Percentiles rank a stretch among this genome's conserved stretches.
These are phyloP conservation scores for Zoroaster sp. DNA, from an alignment of 53 echinoderm and acorn worm species.

Conservation along the genomic window DNA sequence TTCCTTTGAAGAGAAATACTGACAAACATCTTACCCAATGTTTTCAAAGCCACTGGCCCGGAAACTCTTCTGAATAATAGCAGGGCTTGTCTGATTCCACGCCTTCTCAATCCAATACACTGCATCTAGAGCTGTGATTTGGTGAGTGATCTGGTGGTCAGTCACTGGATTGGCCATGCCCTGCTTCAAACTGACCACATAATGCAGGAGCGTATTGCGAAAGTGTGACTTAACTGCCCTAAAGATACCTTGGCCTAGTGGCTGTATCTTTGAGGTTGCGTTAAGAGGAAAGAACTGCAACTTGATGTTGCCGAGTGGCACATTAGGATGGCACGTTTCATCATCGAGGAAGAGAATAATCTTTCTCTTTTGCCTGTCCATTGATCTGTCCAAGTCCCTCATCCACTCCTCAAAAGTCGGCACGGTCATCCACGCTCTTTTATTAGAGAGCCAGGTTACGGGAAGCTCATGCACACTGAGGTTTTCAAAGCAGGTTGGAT, in stretches of 20 bases:
- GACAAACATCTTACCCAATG: not conserved
- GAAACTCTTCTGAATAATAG: constrained; percentile 27
- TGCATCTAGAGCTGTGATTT: constrained; percentile 38
- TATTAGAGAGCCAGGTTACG: constrained; percentile 8
- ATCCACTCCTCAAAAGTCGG: constrained; percentile 27
- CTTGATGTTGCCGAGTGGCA: constrained; percentile 7
- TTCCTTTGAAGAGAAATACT: not conserved
- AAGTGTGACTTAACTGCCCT: constrained; percentile 39
- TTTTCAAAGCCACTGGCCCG: constrained; percentile 5
- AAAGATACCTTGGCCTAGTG: constrained; percentile 4
- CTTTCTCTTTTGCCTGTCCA: constrained; percentile 13
- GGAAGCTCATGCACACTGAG: constrained; percentile 19
- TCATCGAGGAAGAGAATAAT: constrained; percentile 43
- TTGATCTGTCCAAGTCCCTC: not conserved
- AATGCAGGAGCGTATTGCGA: not conserved
- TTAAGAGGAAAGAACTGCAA: constrained; percentile 16
- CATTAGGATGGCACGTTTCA: not conserved
- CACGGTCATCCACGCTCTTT: constrained; percentile 41
- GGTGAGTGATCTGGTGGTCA: not conserved
- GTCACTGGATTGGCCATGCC: constrained; percentile 2
- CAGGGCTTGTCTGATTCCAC: constrained; percentile 6
- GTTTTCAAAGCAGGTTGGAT: constrained; percentile 35
- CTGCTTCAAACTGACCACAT: constrained; percentile 1
- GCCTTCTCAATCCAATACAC: constrained; percentile 41
- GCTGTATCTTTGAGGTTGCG: not conserved